Percentiles rank a stretch among this genome's conserved stretches.
phyloP scores from a whole-genome alignment of 2,113 vertebrate species.

The Nyctereutes procyonoides region DNA sequence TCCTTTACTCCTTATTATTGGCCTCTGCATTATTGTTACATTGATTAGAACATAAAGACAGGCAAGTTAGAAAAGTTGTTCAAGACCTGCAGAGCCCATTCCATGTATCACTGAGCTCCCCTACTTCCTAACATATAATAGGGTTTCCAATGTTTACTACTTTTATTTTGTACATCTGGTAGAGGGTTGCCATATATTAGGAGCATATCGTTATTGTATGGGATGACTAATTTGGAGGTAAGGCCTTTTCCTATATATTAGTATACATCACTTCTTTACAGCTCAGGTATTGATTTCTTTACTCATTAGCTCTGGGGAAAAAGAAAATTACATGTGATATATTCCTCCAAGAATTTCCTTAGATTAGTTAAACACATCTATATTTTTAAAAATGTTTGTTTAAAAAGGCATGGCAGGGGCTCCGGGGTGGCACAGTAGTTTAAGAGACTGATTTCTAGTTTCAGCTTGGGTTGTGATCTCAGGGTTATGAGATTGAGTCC shows the following conservation, averaged over 20 bases:
- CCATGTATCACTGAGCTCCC: neutral
- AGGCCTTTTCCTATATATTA: neutral
- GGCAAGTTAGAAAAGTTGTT: neutral
- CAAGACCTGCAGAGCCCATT: neutral
- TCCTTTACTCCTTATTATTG: neutral
- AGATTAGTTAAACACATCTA: neutral
- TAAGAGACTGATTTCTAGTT: neutral
- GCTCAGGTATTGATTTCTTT: neutral
- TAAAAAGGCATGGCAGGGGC: neutral
- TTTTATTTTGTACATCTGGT: slow-evolving; percentile 42
- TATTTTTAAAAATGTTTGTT: neutral
- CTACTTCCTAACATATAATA: neutral
- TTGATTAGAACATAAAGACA: neutral
- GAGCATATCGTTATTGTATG: neutral
- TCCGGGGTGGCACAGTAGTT: neutral
- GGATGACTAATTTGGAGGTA: neutral
- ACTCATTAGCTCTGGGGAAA: neutral
- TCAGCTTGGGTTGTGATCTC: neutral
- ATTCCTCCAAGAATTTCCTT: neutral
- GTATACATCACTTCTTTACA: neutral
- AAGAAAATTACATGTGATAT: neutral
- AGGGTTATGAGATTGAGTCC: neutral
- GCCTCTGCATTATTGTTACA: neutral
- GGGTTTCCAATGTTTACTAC: neutral
- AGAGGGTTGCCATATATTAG: neutral